Conservation (phyloP, 2,113 vertebrate species). For the Herpailurus yagouaroundi region DNA sequence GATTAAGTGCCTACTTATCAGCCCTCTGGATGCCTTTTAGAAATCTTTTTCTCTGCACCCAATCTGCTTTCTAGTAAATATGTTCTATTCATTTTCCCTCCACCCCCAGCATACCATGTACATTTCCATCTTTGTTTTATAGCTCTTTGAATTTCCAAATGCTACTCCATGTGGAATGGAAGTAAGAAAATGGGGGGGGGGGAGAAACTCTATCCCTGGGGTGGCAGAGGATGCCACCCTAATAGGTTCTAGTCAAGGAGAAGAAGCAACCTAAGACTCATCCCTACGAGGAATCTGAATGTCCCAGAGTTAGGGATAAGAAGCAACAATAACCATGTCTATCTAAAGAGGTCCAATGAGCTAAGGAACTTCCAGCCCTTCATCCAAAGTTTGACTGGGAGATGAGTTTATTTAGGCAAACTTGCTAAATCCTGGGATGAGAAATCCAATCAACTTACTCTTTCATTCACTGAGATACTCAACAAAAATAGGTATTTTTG, state of each 20-base stretch:
- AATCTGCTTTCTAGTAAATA: background rate
- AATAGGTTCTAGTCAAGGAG: background rate
- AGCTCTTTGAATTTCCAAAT: background rate
- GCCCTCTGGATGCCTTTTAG: background rate
- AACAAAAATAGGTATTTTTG: background rate
- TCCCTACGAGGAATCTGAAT: background rate
- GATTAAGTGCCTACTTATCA: background rate
- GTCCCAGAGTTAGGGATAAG: background rate
- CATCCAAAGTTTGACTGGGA: background rate
- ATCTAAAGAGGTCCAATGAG: background rate
- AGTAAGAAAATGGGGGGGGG: too few species aligned
- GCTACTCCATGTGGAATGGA: background rate
- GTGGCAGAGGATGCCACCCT: background rate
- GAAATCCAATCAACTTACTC: background rate
- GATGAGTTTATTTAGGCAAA: background rate
- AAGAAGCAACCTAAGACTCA: background rate
- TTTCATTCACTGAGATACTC: background rate
- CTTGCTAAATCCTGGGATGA: background rate
- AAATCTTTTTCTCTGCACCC: background rate
- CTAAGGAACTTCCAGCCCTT: background rate
- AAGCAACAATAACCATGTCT: background rate
- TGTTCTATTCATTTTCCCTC: background rate
- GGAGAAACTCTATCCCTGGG: background rate
- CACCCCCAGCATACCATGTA: background rate
- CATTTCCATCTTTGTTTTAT: background rate